Evolutionary conservation across 2,113 vertebrate species (phyloP).

Genomic region (Synodontis membranacea): DNA sequence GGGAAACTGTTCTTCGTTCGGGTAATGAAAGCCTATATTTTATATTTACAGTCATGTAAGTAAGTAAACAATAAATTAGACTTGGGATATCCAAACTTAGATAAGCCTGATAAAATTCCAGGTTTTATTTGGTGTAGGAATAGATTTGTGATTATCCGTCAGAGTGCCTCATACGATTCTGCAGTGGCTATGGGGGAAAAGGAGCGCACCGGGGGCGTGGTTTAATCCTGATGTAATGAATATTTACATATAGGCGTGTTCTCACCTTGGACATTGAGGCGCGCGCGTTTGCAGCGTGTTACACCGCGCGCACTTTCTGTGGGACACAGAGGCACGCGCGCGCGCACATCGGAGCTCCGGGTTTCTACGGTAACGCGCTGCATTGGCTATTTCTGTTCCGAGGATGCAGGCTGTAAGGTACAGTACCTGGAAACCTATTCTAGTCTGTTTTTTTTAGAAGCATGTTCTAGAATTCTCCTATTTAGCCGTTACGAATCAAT

Average conservation of each 20-base stretch:
- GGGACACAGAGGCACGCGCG: background rate
- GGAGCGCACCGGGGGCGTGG: conserved; percentile 20
- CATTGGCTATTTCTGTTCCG: conserved; percentile 14
- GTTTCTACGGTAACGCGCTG: conserved; percentile 38
- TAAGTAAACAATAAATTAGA: background rate
- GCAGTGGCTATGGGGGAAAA: background rate
- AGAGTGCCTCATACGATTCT: background rate
- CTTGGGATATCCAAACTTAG: background rate
- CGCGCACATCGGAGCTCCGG: background rate
- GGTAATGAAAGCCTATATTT: background rate
- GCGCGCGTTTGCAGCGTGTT: conserved; percentile 20
- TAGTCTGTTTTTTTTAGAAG: background rate
- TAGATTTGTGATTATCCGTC: background rate
- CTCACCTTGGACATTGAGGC: conserved; percentile 41
- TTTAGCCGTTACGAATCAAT: background rate
- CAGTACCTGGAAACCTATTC: conserved; percentile 14
- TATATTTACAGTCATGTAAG: background rate
- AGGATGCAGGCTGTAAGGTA: conserved; percentile 39
- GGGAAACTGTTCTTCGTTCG: background rate
- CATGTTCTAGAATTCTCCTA: background rate
- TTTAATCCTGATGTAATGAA: background rate
- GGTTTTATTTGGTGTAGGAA: background rate
- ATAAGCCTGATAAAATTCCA: background rate
- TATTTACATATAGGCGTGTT: conserved; percentile 45
- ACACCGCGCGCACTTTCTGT: conserved; percentile 18